phyloP scores from a whole-genome alignment of 2,888 invertebrate species.

The Parascotia fuliginaria region DNA sequence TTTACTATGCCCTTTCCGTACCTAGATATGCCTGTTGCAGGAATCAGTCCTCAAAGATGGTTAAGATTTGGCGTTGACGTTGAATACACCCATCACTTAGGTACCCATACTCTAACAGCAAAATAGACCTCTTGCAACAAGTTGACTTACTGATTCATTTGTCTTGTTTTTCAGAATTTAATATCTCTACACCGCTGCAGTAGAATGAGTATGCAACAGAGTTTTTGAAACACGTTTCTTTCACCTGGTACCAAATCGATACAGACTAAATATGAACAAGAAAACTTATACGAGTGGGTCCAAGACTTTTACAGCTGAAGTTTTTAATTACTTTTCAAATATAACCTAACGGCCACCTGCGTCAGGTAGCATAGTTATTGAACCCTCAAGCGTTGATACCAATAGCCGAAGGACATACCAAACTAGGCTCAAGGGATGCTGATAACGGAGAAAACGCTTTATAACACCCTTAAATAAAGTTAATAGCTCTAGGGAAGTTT shows the following conservation, averaged over 20 bases:
- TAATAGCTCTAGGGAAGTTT: conserved; percentile 81
- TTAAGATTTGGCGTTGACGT: too few relatives aligned
- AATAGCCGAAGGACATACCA: conserved; percentile 67
- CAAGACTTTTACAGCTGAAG: conserved; percentile 30
- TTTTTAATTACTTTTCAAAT: conserved; percentile 45
- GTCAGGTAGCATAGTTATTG: conserved; percentile 42
- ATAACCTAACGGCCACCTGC: conserved; percentile 42
- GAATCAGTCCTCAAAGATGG: too few relatives aligned
- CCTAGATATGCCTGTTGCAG: too few relatives aligned
- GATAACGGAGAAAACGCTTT: conserved; percentile 82
- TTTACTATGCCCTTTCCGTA: too few relatives aligned
- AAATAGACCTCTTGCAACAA: too few relatives aligned
- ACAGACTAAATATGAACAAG: conserved; percentile 1
- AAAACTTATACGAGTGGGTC: conserved; percentile 19
- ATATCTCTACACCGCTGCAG: background rate
- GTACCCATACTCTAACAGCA: too few relatives aligned
- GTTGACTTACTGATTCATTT: too few relatives aligned
- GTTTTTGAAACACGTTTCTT: background rate
- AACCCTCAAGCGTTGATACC: conserved; percentile 53
- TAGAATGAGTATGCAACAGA: background rate
- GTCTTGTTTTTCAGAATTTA: too few relatives aligned
- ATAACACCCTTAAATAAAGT: conserved; percentile 83
- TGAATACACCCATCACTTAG: too few relatives aligned
- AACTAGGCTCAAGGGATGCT: conserved; percentile 73
- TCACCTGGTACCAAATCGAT: background rate